Evolutionary conservation across 2,797 vertebrate species (phyloP), one percentile per base, ranked within the genome.

Genomic region (Sebastes paucispinis): DNA sequence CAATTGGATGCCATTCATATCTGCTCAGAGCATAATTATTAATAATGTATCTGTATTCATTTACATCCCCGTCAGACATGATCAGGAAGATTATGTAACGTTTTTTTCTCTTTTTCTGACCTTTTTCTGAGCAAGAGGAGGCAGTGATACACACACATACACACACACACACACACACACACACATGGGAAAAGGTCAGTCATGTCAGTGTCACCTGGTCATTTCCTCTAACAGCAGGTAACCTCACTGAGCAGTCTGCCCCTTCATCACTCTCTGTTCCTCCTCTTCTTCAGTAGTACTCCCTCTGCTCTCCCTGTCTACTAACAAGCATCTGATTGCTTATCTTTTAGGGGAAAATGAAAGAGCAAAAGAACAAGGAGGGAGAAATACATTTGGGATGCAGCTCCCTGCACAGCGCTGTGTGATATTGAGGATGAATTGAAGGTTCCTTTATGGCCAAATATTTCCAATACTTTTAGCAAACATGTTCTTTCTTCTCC

Each of bases 161-260:
- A 36, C 4, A n/a, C n/a, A 13, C 34, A 36, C 36, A 50, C 27
- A 63, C 69, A 68, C 27, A 63, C 27, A 63, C 70, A 68, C 27
- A 63, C 65, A 55, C 8, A 52, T 1, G 1, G 24, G 66, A 60
- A 89, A 89, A 91, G 88, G 88, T 90, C 82, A 75, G 68, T 71
- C 71, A 68, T 90, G 84, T 84, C 86, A 88, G 75, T 69, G 74
- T 85, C 71, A 75, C 80, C 55, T 73, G 85, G 85, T 80, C 82
- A 55, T 81, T 87, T 82, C 81, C 80, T 88, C 68, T 47, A 75
- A 80, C 71, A 59, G 47, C 27, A 29, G 75, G 77, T 4, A 74
- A 69, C 64, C 79, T 27, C 69, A 59, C 55, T 54, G 69, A 79
- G 64, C 72, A 68, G 55, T 29, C 25, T 20, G 3, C 18, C 39